Conservation (phyloP, 1,140 invertebrate genomes). For the Chlorops oryzae region DNA sequence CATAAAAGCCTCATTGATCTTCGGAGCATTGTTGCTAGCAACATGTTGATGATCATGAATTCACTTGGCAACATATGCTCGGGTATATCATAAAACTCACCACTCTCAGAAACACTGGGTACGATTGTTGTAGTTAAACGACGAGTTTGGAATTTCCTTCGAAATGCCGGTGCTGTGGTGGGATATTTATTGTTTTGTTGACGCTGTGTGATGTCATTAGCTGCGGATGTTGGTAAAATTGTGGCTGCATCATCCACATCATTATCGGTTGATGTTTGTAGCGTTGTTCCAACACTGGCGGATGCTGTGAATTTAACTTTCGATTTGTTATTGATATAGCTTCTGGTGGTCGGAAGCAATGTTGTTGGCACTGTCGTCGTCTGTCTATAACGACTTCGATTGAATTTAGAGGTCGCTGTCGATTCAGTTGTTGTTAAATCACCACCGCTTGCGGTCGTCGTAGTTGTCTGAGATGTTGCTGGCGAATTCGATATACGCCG, state of each 20-base stretch:
- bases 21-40: too few relatives aligned
- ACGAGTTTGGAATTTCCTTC: conserved; percentile 38
- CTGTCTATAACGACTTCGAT: background rate
- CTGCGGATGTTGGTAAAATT: conserved; percentile 10
- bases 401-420: conserved; percentile 5
- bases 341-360: background rate
- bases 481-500: conserved; percentile 38
- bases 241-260: background rate
- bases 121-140: conserved; percentile 33
- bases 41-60: too few relatives aligned
- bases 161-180: conserved; percentile 26
- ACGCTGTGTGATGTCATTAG: conserved; percentile 25
- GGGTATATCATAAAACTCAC: conserved; percentile 26
- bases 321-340: background rate
- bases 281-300: conserved; percentile 6
- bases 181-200: conserved; percentile 19
- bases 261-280: background rate
- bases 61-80: too few relatives aligned
- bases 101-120: conserved; percentile 21
- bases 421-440: background rate
- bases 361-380: background rate
- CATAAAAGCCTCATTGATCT: too few relatives aligned
- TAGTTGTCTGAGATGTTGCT: too few relatives aligned
- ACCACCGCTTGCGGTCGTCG: conserved; percentile 3
- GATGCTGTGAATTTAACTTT: background rate